A percentile compares a stretch with the other conserved stretches of the same genome.
Conservation (phyloP, 92 coral and sea anemone species). For the Heteractis magnifica region DNA sequence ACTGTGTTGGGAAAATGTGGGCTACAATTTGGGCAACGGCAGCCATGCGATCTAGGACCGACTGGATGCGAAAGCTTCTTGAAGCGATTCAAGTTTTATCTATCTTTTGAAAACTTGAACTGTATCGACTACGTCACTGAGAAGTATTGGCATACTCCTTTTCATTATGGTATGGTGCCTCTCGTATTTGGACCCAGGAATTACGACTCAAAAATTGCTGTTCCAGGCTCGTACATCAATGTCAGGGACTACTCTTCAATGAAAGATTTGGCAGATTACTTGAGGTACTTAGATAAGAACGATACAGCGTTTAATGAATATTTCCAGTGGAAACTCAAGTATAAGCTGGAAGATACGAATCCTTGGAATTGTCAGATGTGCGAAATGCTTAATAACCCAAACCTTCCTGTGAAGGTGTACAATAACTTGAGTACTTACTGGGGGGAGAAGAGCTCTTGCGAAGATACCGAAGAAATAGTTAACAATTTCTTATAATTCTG, state of each 20-base stretch:
- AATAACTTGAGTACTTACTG: no score
- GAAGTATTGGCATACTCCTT: conserved; percentile 45
- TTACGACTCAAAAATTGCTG: conserved; percentile 33
- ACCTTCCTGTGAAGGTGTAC: no score
- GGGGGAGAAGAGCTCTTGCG: no score
- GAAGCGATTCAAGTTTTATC: conserved; percentile 30
- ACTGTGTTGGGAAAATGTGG: conserved; percentile 78
- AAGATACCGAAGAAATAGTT: no score
- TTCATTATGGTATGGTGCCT: conserved; percentile 27
- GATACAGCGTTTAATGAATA: conserved; percentile 51
- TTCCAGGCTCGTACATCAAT: conserved; percentile 50
- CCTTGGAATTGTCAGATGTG: background rate
- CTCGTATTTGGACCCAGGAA: conserved; percentile 37
- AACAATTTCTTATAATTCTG: no score
- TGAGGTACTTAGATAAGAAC: conserved; percentile 47
- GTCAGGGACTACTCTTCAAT: conserved; percentile 32
- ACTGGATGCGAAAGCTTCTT: conserved; percentile 6
- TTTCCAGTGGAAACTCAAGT: conserved; percentile 45
- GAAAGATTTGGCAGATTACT: conserved; percentile 37
- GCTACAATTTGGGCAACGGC: conserved; percentile 56
- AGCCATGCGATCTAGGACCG: conserved; percentile 18
- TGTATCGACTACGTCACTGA: background rate
- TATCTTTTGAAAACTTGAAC: conserved; percentile 35
- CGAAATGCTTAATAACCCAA: background rate
- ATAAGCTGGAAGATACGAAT: no score